Percentiles rank a stretch among this genome's conserved stretches.
Evolutionary conservation across 2,888 invertebrate species (phyloP).

Genomic region (Pammene fasciana): DNA sequence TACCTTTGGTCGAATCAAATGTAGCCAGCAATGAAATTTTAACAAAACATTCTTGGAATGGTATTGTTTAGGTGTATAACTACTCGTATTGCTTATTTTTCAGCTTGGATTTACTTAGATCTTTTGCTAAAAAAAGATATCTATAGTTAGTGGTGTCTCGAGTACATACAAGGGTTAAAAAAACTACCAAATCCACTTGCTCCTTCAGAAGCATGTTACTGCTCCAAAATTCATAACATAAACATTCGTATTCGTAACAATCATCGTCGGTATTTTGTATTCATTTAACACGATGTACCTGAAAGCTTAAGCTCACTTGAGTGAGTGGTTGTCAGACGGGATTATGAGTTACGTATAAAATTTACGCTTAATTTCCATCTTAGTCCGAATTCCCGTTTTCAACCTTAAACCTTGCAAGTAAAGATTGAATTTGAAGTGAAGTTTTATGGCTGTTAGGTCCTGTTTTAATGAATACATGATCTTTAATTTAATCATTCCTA

Average conservation of each 20-base stretch:
- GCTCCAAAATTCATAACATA: no score
- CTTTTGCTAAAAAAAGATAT: no score
- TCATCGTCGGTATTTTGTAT: constrained; percentile 4
- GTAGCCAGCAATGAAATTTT: no score
- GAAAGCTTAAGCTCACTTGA: constrained; percentile 17
- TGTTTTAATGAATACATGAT: not conserved
- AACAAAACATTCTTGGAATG: no score
- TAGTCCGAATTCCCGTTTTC: not conserved
- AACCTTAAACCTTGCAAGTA: not conserved
- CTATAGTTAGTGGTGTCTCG: no score
- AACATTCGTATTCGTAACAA: not conserved
- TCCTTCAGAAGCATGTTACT: no score
- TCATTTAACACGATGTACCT: constrained; percentile 1
- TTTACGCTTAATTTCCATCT: not conserved
- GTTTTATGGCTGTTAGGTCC: not conserved
- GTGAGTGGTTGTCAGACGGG: constrained; percentile 19
- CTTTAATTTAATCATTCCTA: not conserved
- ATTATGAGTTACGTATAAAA: constrained; percentile 14
- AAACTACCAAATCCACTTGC: no score
- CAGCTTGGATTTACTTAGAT: no score
- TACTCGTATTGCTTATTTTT: no score
- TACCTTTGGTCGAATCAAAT: no score
- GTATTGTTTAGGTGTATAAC: no score
- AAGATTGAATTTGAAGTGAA: not conserved
- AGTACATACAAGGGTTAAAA: no score